phyloP scores from a whole-genome alignment of 2,888 invertebrate genomes.

The Eupithecia dodoneata region DNA sequence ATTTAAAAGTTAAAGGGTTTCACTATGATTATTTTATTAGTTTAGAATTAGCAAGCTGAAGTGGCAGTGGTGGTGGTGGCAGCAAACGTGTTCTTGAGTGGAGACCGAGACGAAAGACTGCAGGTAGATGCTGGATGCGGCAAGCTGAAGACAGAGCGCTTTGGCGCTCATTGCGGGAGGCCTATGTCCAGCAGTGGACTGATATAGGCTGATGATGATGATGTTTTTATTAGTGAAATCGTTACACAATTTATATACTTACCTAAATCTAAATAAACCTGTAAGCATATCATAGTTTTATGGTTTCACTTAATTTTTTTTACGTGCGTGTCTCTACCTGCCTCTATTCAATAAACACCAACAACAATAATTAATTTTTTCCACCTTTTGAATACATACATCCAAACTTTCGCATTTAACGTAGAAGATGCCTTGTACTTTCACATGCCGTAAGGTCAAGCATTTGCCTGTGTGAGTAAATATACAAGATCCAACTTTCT shows the following conservation, averaged over 20 bases:
- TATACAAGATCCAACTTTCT: constrained; percentile 70
- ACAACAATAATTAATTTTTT: neutral
- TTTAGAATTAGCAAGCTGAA: too few relatives aligned
- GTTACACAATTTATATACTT: neutral
- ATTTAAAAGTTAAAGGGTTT: too few relatives aligned
- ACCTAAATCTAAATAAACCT: neutral
- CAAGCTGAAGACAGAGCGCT: too few relatives aligned
- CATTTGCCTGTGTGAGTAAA: constrained; percentile 50
- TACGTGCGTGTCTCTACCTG: neutral
- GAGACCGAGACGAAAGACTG: too few relatives aligned
- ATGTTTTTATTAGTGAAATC: too few relatives aligned
- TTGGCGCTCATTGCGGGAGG: too few relatives aligned
- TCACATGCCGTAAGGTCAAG: constrained; percentile 76
- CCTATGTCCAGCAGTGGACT: too few relatives aligned
- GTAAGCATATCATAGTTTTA: neutral
- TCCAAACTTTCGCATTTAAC: constrained; percentile 3
- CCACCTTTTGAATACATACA: neutral
- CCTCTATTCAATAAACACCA: neutral
- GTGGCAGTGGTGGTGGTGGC: too few relatives aligned
- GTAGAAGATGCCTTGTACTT: constrained; percentile 55
- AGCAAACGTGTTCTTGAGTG: too few relatives aligned
- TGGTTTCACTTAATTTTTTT: neutral
- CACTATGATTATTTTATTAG: too few relatives aligned
- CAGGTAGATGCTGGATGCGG: too few relatives aligned
- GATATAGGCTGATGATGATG: too few relatives aligned